Percentiles rank a stretch among this genome's conserved stretches.
Evolutionary conservation across 2,797 vertebrate genomes (phyloP).

Genomic region (Anolis apletophallus): DNA sequence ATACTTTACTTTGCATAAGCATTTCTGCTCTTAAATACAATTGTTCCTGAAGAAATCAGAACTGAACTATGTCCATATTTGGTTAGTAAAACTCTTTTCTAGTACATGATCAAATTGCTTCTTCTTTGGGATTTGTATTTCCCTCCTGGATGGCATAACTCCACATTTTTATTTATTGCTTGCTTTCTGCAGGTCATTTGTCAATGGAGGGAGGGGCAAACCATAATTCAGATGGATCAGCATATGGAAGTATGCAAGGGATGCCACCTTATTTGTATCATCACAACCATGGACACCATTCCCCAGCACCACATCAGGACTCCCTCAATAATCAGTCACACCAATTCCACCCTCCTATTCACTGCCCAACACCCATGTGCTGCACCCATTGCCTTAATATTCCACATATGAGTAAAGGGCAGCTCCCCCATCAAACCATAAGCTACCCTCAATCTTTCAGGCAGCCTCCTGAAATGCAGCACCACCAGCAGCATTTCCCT

Average conservation of each 20-base stretch:
- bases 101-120: background rate
- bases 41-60: background rate
- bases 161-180: conserved; percentile 5
- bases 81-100: background rate
- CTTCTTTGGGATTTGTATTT: background rate
- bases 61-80: background rate
- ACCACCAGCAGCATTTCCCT: conserved; percentile 63
- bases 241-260: conserved; percentile 80
- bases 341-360: conserved; percentile 82
- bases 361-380: conserved; percentile 81
- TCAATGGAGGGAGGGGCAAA: conserved; percentile 86
- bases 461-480: conserved; percentile 73
- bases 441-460: conserved; percentile 72
- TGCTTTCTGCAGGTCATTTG: conserved; percentile 84
- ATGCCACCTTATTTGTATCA: conserved; percentile 82
- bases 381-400: conserved; percentile 84
- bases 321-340: conserved; percentile 80
- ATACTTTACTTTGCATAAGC: background rate
- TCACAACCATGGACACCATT: conserved; percentile 69
- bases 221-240: conserved; percentile 78
- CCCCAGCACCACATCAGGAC: conserved; percentile 77
- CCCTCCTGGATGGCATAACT: background rate
- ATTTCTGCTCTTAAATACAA: background rate
- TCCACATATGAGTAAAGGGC: conserved; percentile 74
- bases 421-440: conserved; percentile 63